Conservation (phyloP, 2,888 invertebrate genomes). For the Sesia bembeciformis region DNA sequence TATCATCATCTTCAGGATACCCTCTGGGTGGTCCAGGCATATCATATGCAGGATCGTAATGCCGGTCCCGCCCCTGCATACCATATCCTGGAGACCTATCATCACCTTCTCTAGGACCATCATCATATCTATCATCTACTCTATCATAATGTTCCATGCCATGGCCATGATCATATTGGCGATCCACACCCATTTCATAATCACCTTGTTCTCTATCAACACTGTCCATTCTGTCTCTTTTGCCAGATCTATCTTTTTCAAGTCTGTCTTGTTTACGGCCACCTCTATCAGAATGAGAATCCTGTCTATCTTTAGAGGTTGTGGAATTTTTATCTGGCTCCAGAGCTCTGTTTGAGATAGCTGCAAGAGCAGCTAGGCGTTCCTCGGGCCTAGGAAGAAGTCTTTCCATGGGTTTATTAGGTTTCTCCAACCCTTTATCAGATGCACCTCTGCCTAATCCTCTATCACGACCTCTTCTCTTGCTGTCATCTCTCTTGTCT, state of each 20-base stretch:
- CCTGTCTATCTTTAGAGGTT: conserved; percentile 63
- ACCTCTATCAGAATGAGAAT: conserved; percentile 61
- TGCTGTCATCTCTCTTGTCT: conserved; percentile 70
- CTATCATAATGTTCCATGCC: conserved; percentile 67
- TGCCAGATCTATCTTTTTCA: conserved; percentile 68
- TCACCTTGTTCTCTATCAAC: conserved; percentile 64
- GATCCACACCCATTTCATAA: conserved; percentile 58
- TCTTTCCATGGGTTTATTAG: conserved; percentile 76
- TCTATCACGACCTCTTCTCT: conserved; percentile 64
- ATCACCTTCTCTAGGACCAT: conserved; percentile 51
- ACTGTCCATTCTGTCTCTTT: conserved; percentile 61
- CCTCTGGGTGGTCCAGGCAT: conserved; percentile 61
- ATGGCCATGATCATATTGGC: conserved; percentile 64
- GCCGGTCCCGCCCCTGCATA: conserved; percentile 54
- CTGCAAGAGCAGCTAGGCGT: conserved; percentile 74
- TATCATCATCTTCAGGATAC: conserved; percentile 70
- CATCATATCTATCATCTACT: conserved; percentile 60
- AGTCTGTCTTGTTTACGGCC: conserved; percentile 61
- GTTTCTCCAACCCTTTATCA: conserved; percentile 76
- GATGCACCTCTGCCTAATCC: conserved; percentile 54
- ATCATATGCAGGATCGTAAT: conserved; percentile 63
- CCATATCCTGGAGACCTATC: conserved; percentile 61
- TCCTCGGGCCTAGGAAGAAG: conserved; percentile 78
- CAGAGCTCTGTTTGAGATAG: conserved; percentile 60
- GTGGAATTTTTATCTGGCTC: conserved; percentile 62